Percentiles rank a stretch among this genome's conserved stretches.
Evolutionary conservation across 2,888 invertebrate genomes (phyloP).

Genomic region (Halocaridina rubra): DNA sequence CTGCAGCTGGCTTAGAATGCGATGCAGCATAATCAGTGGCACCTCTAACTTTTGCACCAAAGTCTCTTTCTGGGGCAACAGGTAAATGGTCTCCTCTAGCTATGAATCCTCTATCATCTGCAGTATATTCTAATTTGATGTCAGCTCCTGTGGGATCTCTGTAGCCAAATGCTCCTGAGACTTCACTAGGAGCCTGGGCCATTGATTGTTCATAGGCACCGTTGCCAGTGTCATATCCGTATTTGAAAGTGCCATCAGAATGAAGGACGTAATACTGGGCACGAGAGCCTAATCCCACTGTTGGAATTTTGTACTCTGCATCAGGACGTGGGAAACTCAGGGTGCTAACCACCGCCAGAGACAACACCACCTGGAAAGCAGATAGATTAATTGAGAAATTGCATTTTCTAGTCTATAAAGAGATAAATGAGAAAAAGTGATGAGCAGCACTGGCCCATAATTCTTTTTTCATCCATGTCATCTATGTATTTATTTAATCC

Average conservation of each 20-base stretch:
- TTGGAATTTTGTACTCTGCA: constrained; percentile 67
- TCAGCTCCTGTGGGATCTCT: constrained; percentile 71
- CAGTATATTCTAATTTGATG: constrained; percentile 80
- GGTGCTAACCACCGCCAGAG: constrained; percentile 59
- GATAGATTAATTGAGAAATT: too few relatives aligned
- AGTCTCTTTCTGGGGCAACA: constrained; percentile 15
- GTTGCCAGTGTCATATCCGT: constrained; percentile 77
- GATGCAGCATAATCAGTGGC: neutral
- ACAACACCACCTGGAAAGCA: constrained; percentile 54
- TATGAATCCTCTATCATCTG: constrained; percentile 83
- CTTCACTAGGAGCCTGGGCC: constrained; percentile 76
- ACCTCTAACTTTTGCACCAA: neutral
- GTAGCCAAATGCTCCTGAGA: constrained; percentile 72
- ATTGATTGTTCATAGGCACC: constrained; percentile 77
- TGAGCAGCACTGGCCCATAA: too few relatives aligned
- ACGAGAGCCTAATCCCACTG: constrained; percentile 66
- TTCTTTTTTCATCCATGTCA: too few relatives aligned
- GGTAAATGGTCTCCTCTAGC: constrained; percentile 74
- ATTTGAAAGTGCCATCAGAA: constrained; percentile 80
- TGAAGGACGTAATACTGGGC: constrained; percentile 68
- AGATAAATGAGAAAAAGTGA: too few relatives aligned
- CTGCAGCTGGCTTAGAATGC: neutral
- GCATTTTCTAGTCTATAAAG: too few relatives aligned
- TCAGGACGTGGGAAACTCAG: constrained; percentile 61
- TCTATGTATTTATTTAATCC: too few relatives aligned